Evolutionary conservation across 2,113 vertebrate species (phyloP).

Genomic region (Hippocampus barbouri): DNA sequence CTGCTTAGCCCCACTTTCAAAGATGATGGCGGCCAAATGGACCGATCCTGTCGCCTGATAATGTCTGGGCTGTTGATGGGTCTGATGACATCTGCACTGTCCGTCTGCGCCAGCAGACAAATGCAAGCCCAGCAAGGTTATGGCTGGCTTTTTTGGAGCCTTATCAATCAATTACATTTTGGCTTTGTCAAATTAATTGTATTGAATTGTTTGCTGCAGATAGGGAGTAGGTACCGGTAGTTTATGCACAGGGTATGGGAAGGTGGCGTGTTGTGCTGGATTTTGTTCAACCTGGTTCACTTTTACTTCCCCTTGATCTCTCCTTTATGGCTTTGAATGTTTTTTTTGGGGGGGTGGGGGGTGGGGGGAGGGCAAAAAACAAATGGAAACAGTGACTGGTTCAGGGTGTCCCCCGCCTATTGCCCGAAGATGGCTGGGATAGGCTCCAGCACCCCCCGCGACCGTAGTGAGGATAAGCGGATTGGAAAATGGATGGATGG

Average conservation of each 20-base stretch:
- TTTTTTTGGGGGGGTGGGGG: neutral
- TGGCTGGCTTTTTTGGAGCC: constrained; percentile 26
- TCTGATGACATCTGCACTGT: constrained; percentile 69
- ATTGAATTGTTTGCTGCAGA: constrained; percentile 65
- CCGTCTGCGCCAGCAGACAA: constrained; percentile 59
- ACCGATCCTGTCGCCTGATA: constrained; percentile 69
- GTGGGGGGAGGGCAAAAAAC: neutral
- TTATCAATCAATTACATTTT: constrained; percentile 73
- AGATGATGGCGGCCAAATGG: constrained; percentile 62
- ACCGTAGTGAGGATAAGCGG: too few relatives aligned
- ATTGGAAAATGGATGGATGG: too few relatives aligned
- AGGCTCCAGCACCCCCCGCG: too few relatives aligned
- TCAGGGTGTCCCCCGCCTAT: too few relatives aligned
- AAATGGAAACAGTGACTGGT: neutral
- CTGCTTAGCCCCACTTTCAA: constrained; percentile 52
- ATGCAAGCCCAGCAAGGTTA: constrained; percentile 45
- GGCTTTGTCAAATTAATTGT: constrained; percentile 71
- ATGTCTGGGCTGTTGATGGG: constrained; percentile 59
- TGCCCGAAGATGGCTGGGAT: too few relatives aligned
- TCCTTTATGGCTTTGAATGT: constrained; percentile 5
- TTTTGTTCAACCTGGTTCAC: constrained; percentile 14
- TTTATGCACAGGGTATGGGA: constrained; percentile 29
- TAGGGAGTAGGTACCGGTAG: constrained; percentile 51
- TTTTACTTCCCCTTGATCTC: constrained; percentile 41
- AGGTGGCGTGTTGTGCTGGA: constrained; percentile 12